Percentiles rank a stretch among this genome's conserved stretches.
Conservation (phyloP, 2,888 invertebrate species). For the Stratiomys singularior region DNA sequence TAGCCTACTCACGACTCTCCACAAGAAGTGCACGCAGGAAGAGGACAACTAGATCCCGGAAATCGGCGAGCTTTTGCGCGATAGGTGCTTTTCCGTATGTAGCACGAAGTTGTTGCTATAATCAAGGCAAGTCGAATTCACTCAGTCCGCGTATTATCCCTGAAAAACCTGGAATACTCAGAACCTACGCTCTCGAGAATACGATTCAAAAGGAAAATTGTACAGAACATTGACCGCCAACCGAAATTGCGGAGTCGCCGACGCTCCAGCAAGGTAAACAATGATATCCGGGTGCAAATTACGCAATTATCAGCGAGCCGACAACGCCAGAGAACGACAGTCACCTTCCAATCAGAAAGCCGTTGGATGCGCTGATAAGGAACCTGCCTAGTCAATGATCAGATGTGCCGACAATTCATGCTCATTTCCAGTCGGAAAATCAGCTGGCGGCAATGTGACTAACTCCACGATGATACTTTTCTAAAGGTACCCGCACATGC, state of each 20-base stretch:
- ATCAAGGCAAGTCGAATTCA: too few relatives aligned
- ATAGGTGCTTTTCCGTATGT: neutral
- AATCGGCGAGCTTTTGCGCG: neutral
- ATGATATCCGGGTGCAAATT: neutral
- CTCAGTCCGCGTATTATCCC: too few relatives aligned
- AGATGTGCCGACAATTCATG: neutral
- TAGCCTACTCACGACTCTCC: conserved; percentile 5
- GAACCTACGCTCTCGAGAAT: too few relatives aligned
- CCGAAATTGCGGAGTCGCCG: neutral
- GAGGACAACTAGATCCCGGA: conserved; percentile 23
- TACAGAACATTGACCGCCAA: too few relatives aligned
- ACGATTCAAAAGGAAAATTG: too few relatives aligned
- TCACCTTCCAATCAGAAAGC: neutral
- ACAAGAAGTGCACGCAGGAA: neutral
- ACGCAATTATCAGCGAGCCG: neutral
- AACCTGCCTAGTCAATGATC: neutral
- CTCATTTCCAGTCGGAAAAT: neutral
- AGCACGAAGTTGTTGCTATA: too few relatives aligned
- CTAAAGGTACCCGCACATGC: too few relatives aligned
- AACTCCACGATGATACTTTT: too few relatives aligned
- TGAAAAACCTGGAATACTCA: too few relatives aligned
- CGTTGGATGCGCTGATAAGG: neutral
- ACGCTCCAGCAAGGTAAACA: neutral
- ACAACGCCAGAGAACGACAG: neutral
- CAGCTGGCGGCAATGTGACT: neutral